Base-by-base conservation (phyloP, 2,797 vertebrate species). In the Crocidura indochinensis region DNA sequence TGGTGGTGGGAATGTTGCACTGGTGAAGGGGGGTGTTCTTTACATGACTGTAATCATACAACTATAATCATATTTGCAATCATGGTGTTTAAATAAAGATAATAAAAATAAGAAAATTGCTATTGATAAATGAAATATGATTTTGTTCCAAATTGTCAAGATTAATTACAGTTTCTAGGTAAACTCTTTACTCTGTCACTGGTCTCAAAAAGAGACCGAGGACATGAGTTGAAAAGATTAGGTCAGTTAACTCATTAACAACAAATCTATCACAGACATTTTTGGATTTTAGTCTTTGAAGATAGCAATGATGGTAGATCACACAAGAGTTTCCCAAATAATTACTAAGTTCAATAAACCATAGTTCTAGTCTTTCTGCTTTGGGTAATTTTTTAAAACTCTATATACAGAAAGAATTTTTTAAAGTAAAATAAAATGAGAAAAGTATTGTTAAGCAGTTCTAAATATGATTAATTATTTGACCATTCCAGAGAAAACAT, bases 41-140 rank as follows among this genome's bases (percentile, higher is more conserved):
- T n/a, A n/a, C n/a, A n/a, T n/a, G n/a, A n/a, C n/a, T n/a, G n/a
- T n/a, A n/a, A n/a, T n/a, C n/a, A n/a, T n/a, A n/a, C n/a, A n/a
- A n/a, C n/a, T n/a, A n/a, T n/a, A n/a, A n/a, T n/a, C n/a, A n/a
- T n/a, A n/a, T n/a, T n/a, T n/a, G n/a, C n/a, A n/a, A n/a, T n/a
- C n/a, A n/a, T n/a, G n/a, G n/a, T n/a, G n/a, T n/a, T n/a, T n/a
- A n/a, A n/a, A n/a, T n/a, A n/a, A n/a, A n/a, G n/a, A n/a, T n/a
- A n/a, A n/a, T n/a, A n/a, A n/a, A n/a, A n/a, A n/a, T n/a, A n/a
- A n/a, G n/a, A 84, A 85, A 94, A 73, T 93, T 94, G 79, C 90
- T 94, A 56, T 38, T 49, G 79, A 73, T 94, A 90, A 90, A 91
- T 84, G 49, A 94, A 95, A 79, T 75, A 83, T 72, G 56, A 95